Evolutionary conservation across 2,888 invertebrate species (phyloP).

Genomic region (Lepidocyrtinus sp.): DNA sequence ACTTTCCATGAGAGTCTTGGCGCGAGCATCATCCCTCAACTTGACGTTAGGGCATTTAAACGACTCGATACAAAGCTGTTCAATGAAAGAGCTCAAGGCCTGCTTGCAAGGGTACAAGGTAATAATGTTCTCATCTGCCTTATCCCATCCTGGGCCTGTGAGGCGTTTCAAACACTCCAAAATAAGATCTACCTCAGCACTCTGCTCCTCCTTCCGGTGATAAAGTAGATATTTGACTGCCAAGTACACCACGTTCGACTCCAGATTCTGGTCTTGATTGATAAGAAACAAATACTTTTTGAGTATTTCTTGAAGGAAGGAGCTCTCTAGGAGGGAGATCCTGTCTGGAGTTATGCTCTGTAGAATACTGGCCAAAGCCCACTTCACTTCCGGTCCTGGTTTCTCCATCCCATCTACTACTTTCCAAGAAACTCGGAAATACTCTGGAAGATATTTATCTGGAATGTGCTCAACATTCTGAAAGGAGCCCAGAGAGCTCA

Average conservation of each 20-base stretch:
- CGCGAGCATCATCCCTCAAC: slow-evolving; percentile 37
- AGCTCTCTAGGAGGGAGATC: slow-evolving; percentile 43
- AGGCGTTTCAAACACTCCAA: slow-evolving; percentile 44
- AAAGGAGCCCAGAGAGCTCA: slow-evolving; percentile 47
- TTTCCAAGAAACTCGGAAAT: slow-evolving; percentile 54
- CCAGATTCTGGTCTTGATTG: slow-evolving; percentile 55
- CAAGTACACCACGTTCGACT: slow-evolving; percentile 54
- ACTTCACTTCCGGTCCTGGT: slow-evolving; percentile 44
- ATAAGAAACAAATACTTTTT: slow-evolving; percentile 53
- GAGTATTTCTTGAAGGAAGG: slow-evolving; percentile 49
- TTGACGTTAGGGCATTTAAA: slow-evolving; percentile 55
- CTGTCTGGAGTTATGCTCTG: slow-evolving; percentile 56
- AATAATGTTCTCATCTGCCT: slow-evolving; percentile 49
- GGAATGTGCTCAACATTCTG: slow-evolving; percentile 54
- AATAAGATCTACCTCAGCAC: slow-evolving; percentile 35
- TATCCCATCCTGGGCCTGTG: slow-evolving; percentile 52
- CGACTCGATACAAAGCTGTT: slow-evolving; percentile 60
- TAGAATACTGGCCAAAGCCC: slow-evolving; percentile 54
- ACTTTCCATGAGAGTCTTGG: slow-evolving; percentile 38
- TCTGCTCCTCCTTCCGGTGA: slow-evolving; percentile 45
- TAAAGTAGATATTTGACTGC: slow-evolving; percentile 59
- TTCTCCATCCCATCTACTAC: slow-evolving; percentile 49
- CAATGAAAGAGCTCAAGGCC: slow-evolving; percentile 61
- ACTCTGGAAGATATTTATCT: slow-evolving; percentile 51
- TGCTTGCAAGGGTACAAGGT: slow-evolving; percentile 59